Evolutionary conservation across 1,140 invertebrate species (phyloP).

Genomic region (Caenorhabditis tropicalis): DNA sequence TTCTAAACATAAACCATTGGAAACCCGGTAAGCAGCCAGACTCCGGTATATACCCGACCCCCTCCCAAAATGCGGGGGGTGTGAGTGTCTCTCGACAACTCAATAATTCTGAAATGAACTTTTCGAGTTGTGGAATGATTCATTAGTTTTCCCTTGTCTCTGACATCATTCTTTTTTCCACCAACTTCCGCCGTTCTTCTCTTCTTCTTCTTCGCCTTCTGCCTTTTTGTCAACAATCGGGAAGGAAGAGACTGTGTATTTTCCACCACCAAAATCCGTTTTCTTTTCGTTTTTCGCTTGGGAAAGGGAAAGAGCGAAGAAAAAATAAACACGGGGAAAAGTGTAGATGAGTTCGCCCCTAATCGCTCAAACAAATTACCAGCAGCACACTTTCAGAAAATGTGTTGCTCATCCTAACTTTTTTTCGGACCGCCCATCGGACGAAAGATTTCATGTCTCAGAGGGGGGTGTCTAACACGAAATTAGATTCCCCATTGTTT

Average conservation of each 20-base stretch:
- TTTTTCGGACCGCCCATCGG: not conserved
- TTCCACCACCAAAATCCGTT: not conserved
- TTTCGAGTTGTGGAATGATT: not conserved
- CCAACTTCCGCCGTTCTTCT: not conserved
- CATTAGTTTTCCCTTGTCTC: not conserved
- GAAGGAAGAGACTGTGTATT: not conserved
- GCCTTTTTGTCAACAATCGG: not conserved
- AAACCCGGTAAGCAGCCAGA: too few species aligned
- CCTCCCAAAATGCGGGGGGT: too few species aligned
- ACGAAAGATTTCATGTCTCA: not conserved
- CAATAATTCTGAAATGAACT: too few species aligned
- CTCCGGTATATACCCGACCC: too few species aligned
- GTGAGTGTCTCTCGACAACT: too few species aligned
- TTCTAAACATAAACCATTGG: too few species aligned
- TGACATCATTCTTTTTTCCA: slow-evolving; percentile 32
- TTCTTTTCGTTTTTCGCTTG: not conserved
- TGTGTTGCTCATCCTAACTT: too few species aligned
- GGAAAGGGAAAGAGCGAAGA: not conserved
- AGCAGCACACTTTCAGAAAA: too few species aligned
- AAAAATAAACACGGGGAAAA: too few species aligned
- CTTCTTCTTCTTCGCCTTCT: not conserved
- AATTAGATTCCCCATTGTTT: not conserved
- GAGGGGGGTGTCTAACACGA: not conserved
- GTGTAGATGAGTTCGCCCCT: too few species aligned
- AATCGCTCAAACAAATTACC: too few species aligned